Evolutionary conservation across 2,113 vertebrate species (phyloP), one percentile per base, ranked within the genome.

Genomic region (Mesembrinibis cayennensis): DNA sequence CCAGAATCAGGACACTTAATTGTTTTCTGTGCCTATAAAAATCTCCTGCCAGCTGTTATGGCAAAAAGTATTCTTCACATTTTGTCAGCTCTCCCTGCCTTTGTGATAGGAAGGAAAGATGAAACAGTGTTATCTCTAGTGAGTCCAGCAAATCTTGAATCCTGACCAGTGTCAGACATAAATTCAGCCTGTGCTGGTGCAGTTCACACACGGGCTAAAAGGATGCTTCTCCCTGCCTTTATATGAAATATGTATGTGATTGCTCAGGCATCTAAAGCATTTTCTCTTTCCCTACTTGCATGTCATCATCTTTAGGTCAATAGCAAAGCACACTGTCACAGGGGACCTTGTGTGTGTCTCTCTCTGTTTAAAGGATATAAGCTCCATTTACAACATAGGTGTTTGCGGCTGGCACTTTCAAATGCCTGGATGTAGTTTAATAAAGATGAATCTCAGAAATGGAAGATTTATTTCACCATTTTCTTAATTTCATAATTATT

Each of bases 1-100:
- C 63, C 94, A 79, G 83, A 95, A 95, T 74, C 73, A 82, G 73
- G 89, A 82, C 80, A 96, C 20, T 87, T 96, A 82, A 82, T 87
- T 93, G 65, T 1, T n/a, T 89, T 96, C 84, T 71, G 38, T 78
- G 50, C 81, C 66, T 89, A 34, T 78, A 84, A 93, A 95, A 84
- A 74, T 82, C 83, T 93, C 63, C 59, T 93, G 83, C 53, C 94
- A 95, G 93, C 87, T 94, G 80, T 84, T 84, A 82, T 0, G 12
- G 73, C 45, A 89, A 91, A 91, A 91, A 67, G 53, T 55, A 81
- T 38, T 71, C 56, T 84, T 86, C 42, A 32, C 34, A 15, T 93
- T 89, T 71, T 89, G 83, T 93, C 58, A 65, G 70, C n/a, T 91
- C 52, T 92, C 49, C 50, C 55, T 79, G 73, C 32, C 21, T 78